These are phyloP conservation scores for Rhombomys opimus DNA, from an alignment of 2,113 vertebrate genomes.

Conservation along the genomic window DNA sequence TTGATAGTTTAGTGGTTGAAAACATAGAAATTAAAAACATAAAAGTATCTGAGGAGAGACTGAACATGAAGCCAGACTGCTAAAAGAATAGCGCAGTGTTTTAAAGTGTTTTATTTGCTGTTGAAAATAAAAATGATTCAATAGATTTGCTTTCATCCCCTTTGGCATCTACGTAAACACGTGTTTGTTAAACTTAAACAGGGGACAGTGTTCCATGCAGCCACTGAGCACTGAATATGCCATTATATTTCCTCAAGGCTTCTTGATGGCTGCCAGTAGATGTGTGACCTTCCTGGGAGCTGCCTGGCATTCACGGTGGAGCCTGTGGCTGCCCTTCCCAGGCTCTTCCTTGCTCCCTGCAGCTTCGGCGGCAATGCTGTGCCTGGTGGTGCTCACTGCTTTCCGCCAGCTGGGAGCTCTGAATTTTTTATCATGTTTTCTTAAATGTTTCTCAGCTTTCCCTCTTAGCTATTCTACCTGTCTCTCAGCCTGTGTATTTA, in stretches of 20 bases:
- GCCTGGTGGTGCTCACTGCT: not conserved
- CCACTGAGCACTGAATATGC: slow-evolving; percentile 72
- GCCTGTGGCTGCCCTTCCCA: slow-evolving; percentile 25
- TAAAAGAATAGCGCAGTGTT: slow-evolving; percentile 21
- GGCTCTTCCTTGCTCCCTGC: not conserved
- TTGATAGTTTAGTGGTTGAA: not conserved
- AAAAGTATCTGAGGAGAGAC: not conserved
- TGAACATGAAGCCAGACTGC: not conserved
- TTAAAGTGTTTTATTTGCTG: slow-evolving; percentile 16
- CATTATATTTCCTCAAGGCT: slow-evolving; percentile 79
- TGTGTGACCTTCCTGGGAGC: slow-evolving; percentile 73
- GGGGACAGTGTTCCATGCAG: slow-evolving; percentile 66
- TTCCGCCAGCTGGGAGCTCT: slow-evolving; percentile 58
- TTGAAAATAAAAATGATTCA: slow-evolving; percentile 27
- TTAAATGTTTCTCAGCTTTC: slow-evolving; percentile 50
- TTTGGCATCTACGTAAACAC: slow-evolving; percentile 69
- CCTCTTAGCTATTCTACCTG: slow-evolving; percentile 34
- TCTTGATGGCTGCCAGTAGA: slow-evolving; percentile 77
- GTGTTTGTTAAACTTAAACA: slow-evolving; percentile 78
- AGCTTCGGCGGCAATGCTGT: slow-evolving; percentile 35
- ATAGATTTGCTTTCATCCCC: slow-evolving; percentile 72
- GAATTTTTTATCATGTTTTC: slow-evolving; percentile 76
- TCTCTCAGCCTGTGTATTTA: slow-evolving; percentile 12
- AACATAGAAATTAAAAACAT: not conserved
- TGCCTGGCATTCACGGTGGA: slow-evolving; percentile 74